Conservation (phyloP, 2,888 invertebrate genomes). For the Synergus japonicus region DNA sequence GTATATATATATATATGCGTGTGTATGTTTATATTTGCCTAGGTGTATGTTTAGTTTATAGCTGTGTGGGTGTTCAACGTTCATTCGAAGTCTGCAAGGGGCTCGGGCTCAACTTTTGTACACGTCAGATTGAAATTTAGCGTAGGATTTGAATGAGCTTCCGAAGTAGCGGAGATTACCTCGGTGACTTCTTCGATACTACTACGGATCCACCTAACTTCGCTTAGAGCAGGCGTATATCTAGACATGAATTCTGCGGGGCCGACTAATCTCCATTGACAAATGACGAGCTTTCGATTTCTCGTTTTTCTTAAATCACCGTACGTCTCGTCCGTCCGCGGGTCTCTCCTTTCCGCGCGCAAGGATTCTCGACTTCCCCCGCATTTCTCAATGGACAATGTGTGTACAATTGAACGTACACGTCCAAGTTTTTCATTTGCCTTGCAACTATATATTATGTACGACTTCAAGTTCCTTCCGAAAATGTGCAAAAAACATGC, state of each 20-base stretch:
- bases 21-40: neutral
- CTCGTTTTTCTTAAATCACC: slow-evolving; percentile 37
- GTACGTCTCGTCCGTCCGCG: too few species aligned
- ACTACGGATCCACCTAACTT: slow-evolving; percentile 20
- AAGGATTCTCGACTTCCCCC: slow-evolving; percentile 25
- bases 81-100: slow-evolving; percentile 15
- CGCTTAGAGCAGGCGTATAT: slow-evolving; percentile 12
- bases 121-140: slow-evolving; percentile 74
- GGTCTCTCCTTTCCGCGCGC: slow-evolving; percentile 5
- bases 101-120: slow-evolving; percentile 62
- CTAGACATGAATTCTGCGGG: slow-evolving; percentile 32
- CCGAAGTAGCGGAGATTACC: slow-evolving; percentile 70
- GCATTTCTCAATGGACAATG: slow-evolving; percentile 11
- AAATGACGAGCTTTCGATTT: slow-evolving; percentile 38
- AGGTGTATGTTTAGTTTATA: neutral
- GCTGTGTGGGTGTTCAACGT: neutral
- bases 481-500: neutral
- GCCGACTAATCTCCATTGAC: slow-evolving; percentile 38
- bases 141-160: slow-evolving; percentile 69
- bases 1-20: neutral
- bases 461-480: neutral
- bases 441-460: neutral
- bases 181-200: slow-evolving; percentile 62
- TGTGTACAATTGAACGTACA: slow-evolving; percentile 3
- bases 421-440: slow-evolving; percentile 19